Conservation (phyloP, 2,888 invertebrate species). For the Leucoma salicis region DNA sequence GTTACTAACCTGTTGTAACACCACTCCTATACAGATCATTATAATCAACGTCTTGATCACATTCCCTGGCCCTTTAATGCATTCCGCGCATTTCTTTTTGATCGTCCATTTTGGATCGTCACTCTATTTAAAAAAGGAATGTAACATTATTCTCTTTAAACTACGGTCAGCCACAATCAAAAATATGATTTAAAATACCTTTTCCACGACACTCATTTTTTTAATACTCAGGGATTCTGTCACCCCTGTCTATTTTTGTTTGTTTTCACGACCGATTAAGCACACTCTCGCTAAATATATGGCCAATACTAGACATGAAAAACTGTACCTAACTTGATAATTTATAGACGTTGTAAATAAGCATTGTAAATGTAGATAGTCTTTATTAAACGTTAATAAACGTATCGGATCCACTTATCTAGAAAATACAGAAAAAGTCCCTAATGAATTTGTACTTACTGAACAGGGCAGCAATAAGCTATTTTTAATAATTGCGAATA, state of each 20-base stretch:
- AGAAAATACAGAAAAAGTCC: not conserved
- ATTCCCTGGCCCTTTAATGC: constrained; percentile 74
- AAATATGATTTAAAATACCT: constrained; percentile 12
- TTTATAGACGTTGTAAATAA: constrained; percentile 27
- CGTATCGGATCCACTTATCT: not conserved
- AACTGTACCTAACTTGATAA: constrained; percentile 13
- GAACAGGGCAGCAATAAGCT: too few species aligned
- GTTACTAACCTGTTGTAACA: constrained; percentile 82
- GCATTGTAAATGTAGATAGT: constrained; percentile 29
- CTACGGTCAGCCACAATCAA: too few species aligned
- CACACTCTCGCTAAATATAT: constrained; percentile 5
- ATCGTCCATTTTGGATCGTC: constrained; percentile 37
- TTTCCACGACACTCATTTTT: constrained; percentile 11
- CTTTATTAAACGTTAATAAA: constrained; percentile 17
- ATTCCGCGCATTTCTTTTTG: constrained; percentile 59
- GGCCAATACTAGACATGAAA: constrained; percentile 12
- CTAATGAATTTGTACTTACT: too few species aligned
- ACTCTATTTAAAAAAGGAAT: constrained; percentile 20
- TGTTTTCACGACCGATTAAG: constrained; percentile 13
- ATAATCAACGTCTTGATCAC: constrained; percentile 81
- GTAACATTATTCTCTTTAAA: too few species aligned
- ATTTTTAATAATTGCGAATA: too few species aligned
- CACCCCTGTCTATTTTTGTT: constrained; percentile 3
- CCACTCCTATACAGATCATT: constrained; percentile 77
- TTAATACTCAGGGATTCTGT: not conserved